A percentile compares a stretch with the other conserved stretches of the same genome.
These are phyloP conservation scores for Saguinus imperator DNA, from an alignment of 2,113 vertebrate species.

Conservation along the genomic window DNA sequence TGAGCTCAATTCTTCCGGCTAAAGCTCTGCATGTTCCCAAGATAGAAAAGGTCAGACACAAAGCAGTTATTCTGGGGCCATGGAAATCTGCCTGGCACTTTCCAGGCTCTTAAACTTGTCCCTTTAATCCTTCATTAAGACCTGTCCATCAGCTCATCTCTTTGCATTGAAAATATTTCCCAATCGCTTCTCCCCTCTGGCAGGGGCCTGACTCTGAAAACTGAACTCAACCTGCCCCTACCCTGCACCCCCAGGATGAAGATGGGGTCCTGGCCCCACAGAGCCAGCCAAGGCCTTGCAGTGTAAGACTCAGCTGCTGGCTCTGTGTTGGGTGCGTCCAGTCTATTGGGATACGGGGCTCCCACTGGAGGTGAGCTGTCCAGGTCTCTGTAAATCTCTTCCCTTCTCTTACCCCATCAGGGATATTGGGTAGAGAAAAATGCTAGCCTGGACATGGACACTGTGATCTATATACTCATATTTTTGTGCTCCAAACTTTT, in stretches of 20 bases:
- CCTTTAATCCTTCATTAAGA: neutral
- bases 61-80: accelerated
- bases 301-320: accelerated
- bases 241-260: too few relatives aligned
- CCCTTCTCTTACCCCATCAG: accelerated
- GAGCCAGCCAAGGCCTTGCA: neutral
- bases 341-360: accelerated
- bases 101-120: accelerated
- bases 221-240: too few relatives aligned
- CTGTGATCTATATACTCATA: neutral
- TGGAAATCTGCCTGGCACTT: neutral
- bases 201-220: accelerated
- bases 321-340: neutral
- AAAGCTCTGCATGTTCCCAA: accelerated
- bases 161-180: neutral
- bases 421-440: neutral
- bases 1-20: accelerated
- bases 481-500: too few relatives aligned
- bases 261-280: neutral
- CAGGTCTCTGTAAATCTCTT: neutral
- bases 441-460: accelerated
- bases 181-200: neutral
- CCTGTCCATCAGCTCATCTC: neutral
- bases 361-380: neutral
- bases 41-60: neutral